Conservation (phyloP, 2,888 invertebrate genomes). For the Agrochola litura region DNA sequence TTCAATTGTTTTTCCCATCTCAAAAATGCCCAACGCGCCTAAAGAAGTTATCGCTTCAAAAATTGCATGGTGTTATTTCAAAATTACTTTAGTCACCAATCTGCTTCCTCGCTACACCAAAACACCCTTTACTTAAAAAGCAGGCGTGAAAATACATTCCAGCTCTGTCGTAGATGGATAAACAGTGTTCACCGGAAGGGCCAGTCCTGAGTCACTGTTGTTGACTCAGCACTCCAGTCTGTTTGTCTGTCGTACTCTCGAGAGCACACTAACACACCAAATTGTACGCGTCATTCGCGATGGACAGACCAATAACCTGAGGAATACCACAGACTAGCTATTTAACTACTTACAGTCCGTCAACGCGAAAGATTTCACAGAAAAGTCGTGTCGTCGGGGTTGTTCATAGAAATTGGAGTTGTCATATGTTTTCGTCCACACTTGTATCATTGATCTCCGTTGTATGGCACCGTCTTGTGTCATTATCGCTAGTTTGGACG, state of each 20-base stretch:
- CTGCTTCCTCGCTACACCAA: neutral
- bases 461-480: no score
- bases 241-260: slow-evolving; percentile 68
- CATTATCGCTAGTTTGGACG: no score
- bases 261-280: slow-evolving; percentile 60
- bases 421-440: no score
- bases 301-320: neutral
- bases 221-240: slow-evolving; percentile 68
- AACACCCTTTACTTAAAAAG: slow-evolving; percentile 11
- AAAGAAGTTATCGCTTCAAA: no score
- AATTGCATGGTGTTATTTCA: neutral
- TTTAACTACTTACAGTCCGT: neutral
- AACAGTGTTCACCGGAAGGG: slow-evolving; percentile 58
- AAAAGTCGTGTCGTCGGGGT: no score
- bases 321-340: neutral
- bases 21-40: no score
- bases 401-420: no score
- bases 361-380: neutral
- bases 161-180: slow-evolving; percentile 26
- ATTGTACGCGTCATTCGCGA: slow-evolving; percentile 44
- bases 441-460: no score
- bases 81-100: neutral
- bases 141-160: slow-evolving; percentile 35
- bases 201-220: slow-evolving; percentile 53
- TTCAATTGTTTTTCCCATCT: no score